These are phyloP conservation scores for Pseudomyrmex dendroicus DNA, from an alignment of 1,140 invertebrate species.

Conservation along the genomic window DNA sequence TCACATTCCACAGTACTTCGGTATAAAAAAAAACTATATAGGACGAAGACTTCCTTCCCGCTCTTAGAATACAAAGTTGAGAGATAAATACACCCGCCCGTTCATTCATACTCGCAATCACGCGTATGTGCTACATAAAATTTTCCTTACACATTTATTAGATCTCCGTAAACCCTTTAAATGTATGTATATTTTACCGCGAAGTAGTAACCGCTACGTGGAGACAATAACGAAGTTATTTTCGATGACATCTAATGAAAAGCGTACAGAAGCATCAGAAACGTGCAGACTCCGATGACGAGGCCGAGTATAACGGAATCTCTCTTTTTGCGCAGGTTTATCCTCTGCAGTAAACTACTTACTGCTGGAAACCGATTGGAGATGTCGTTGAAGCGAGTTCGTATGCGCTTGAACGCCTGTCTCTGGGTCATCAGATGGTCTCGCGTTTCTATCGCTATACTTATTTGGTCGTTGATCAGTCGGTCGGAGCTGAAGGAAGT, in stretches of 20 bases:
- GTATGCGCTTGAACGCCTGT: slow-evolving; percentile 94
- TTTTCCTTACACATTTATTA: slow-evolving; percentile 27
- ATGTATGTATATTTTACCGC: slow-evolving; percentile 49
- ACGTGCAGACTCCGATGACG: slow-evolving; percentile 94
- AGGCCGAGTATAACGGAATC: slow-evolving; percentile 96
- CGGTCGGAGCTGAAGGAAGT: slow-evolving; percentile 92
- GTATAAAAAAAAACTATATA: slow-evolving; percentile 74
- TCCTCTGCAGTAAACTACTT: slow-evolving; percentile 96
- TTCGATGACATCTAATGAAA: slow-evolving; percentile 87
- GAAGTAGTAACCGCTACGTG: slow-evolving; percentile 46
- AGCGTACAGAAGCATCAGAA: slow-evolving; percentile 93
- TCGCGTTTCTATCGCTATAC: slow-evolving; percentile 97
- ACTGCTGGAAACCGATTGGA: slow-evolving; percentile 95
- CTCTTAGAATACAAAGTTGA: not conserved
- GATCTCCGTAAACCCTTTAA: slow-evolving; percentile 49
- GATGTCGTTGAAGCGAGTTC: slow-evolving; percentile 96
- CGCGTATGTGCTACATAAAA: not conserved
- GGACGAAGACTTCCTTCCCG: slow-evolving; percentile 30
- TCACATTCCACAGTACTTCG: slow-evolving; percentile 60
- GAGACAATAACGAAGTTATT: slow-evolving; percentile 62
- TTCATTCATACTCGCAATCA: slow-evolving; percentile 13
- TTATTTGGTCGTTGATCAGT: slow-evolving; percentile 98
- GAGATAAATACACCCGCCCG: slow-evolving; percentile 36
- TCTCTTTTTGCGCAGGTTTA: slow-evolving; percentile 95
- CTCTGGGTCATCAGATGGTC: slow-evolving; percentile 96